Conservation (phyloP, 1,140 invertebrate genomes). For the Diorhabda elongata region DNA sequence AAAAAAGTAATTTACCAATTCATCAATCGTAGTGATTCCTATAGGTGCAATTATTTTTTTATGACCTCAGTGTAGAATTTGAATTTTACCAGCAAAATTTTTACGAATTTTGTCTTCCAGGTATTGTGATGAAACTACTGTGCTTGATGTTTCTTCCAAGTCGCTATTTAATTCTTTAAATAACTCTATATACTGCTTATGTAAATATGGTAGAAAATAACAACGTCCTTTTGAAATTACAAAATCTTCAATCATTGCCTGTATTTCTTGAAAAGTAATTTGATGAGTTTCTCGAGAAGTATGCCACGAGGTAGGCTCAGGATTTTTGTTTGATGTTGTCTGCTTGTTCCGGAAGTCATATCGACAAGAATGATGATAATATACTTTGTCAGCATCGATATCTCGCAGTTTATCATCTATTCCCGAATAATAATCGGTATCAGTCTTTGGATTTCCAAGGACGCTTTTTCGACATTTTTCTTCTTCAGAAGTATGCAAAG, state of each 20-base stretch:
- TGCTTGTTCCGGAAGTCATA: slow-evolving; percentile 10
- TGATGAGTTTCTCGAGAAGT: slow-evolving; percentile 19
- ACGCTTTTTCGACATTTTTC: no score
- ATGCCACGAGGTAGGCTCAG: slow-evolving; percentile 20
- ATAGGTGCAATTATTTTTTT: no score
- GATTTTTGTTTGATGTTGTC: slow-evolving; percentile 16
- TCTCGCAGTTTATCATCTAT: slow-evolving; percentile 14
- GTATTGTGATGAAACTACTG: no score
- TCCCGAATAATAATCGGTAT: background rate
- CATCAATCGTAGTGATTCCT: no score
- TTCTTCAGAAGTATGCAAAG: no score
- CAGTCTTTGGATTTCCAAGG: no score
- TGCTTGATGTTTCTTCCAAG: no score
- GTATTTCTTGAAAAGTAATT: slow-evolving; percentile 19
- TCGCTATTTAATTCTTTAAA: background rate
- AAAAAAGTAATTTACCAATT: no score
- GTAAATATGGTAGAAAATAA: slow-evolving; percentile 6
- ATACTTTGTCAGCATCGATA: slow-evolving; percentile 10
- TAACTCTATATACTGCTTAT: slow-evolving; percentile 9
- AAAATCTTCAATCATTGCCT: slow-evolving; percentile 13
- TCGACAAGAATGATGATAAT: slow-evolving; percentile 4
- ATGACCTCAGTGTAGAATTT: no score
- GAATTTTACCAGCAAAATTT: no score
- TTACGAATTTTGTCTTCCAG: no score
- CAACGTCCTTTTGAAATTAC: slow-evolving; percentile 13